Evolutionary conservation across 2,113 vertebrate genomes (phyloP), one percentile per base, ranked within the genome.

Genomic region (Xenus cinereus): DNA sequence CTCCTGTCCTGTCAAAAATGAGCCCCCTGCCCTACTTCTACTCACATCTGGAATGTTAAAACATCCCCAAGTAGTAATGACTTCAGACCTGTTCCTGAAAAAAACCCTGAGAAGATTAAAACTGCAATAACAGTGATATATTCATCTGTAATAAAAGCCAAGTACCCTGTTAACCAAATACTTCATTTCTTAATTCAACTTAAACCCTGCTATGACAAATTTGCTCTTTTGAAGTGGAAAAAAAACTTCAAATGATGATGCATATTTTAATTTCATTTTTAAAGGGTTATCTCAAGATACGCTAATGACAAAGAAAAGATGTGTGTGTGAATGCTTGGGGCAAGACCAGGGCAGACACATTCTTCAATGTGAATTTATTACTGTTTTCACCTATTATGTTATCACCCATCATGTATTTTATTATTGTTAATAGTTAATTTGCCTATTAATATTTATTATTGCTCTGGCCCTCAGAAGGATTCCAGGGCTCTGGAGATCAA

Each of bases 101-200:
- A 77, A 24, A 56, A 1, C 6, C 12, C 35, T 14, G 33, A 84
- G 66, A 76, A 72, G 51, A 91, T 79, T 72, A 66, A 69, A 82
- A 24, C 33, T 37, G 45, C 39, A 90, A 22, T 89, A 82, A 48
- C 39, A 67, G 48, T 53, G 69, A 69, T 60, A 37, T 68, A 76
- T 35, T 51, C 50, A 50, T 39, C 62, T 85, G 33, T 79, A 73
- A 60, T 57, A 79, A 90, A 95, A 67, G 48, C 68, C 80, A 87
- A 91, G 66, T 57, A 54, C 53, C 27, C 71, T 76, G 67, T 87
- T 96, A 91, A 76, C 59, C 57, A 95, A 96, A 87, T 60, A 41
- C 57, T 73, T 79, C 4, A 35, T 77, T 81, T 90, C 76, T 93
- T 88, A 82, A 79, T 87, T 87, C 35, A 63, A 1, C 67, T 87